phyloP scores from a whole-genome alignment of 1,140 invertebrate genomes.

The Portunus trituberculatus region DNA sequence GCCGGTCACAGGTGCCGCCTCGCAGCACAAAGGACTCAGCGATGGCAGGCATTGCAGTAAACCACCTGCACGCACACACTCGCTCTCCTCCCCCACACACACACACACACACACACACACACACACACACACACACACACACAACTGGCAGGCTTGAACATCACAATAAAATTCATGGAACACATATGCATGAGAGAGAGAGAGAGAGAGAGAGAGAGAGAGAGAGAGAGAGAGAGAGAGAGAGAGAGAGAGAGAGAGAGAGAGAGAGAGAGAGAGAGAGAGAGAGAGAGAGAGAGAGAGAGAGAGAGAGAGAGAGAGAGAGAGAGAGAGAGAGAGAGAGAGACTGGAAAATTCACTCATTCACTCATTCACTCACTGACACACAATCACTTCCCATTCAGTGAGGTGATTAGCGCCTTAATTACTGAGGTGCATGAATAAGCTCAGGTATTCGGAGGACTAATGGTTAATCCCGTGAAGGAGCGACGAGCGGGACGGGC shows the following conservation, averaged over 20 bases:
- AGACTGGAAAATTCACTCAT: background rate
- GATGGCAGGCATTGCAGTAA: no score
- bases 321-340: background rate
- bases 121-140: background rate
- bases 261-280: background rate
- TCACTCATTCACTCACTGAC: background rate
- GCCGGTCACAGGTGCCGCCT: no score
- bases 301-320: background rate
- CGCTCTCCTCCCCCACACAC: no score
- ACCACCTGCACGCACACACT: no score
- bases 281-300: background rate
- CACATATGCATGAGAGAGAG: no score
- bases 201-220: no score
- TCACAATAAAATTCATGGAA: background rate
- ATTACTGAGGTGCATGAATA: no score
- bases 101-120: conserved; percentile 8
- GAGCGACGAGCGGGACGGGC: background rate
- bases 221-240: background rate
- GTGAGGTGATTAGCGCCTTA: no score
- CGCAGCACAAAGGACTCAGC: no score
- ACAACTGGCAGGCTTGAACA: background rate
- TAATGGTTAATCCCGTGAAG: no score
- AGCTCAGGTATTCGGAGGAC: no score
- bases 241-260: background rate
- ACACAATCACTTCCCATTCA: no score